Conservation (phyloP, 1,140 invertebrate genomes). For the Plectus sambesii region DNA sequence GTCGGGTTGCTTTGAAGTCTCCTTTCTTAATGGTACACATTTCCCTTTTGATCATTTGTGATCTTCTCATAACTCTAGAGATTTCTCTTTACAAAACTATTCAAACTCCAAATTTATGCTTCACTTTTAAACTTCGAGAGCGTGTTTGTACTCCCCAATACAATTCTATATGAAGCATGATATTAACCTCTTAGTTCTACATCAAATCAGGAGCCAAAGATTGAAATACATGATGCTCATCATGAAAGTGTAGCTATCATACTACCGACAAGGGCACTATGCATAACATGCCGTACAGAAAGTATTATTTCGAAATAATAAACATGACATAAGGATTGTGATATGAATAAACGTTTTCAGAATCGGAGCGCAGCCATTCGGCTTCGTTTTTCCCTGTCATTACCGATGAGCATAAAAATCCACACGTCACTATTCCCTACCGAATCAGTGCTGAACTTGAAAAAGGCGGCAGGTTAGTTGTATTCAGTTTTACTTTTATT, state of each 20-base stretch:
- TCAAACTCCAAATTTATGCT: too few species aligned
- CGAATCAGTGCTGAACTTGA: not conserved
- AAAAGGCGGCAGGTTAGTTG: too few species aligned
- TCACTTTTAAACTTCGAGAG: too few species aligned
- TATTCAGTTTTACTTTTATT: too few species aligned
- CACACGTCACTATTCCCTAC: constrained; percentile 11
- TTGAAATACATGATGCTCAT: not conserved
- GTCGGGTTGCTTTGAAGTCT: not conserved
- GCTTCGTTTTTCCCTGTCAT: constrained; percentile 7
- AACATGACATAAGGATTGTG: not conserved
- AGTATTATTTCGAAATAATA: not conserved
- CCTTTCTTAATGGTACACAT: not conserved
- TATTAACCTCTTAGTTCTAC: too few species aligned
- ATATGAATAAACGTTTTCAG: not conserved
- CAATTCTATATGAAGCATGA: too few species aligned
- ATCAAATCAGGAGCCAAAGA: too few species aligned
- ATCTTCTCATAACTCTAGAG: too few species aligned
- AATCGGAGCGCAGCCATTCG: not conserved
- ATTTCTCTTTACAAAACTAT: too few species aligned
- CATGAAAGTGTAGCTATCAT: not conserved
- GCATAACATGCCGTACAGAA: not conserved
- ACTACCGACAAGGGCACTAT: not conserved
- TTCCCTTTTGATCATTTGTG: too few species aligned
- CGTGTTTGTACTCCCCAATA: too few species aligned
- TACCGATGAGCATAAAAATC: constrained; percentile 3